phyloP scores from a whole-genome alignment of 2,113 vertebrate genomes.

The Stictonetta naevosa region DNA sequence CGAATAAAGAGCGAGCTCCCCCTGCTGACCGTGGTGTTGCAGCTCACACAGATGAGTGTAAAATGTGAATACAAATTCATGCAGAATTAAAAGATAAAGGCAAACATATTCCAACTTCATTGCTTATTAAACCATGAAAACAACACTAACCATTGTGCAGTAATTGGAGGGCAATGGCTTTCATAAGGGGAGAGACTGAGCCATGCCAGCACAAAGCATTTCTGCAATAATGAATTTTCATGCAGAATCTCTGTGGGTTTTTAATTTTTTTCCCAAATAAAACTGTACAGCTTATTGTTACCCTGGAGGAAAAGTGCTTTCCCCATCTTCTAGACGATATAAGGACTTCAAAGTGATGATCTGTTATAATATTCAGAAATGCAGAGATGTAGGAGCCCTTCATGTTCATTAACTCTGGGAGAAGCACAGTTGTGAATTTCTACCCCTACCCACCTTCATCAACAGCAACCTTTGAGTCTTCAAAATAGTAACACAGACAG shows the following conservation, averaged over 20 bases:
- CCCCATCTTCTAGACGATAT: neutral
- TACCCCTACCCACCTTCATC: neutral
- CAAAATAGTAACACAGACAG: neutral
- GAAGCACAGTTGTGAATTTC: neutral
- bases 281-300: neutral
- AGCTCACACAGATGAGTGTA: neutral
- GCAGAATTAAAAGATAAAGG: neutral
- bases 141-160: neutral
- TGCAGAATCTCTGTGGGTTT: neutral
- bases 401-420: neutral
- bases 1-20: constrained; percentile 54
- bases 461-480: neutral
- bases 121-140: neutral
- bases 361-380: neutral
- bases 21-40: constrained; percentile 17
- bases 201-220: neutral
- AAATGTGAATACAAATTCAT: neutral
- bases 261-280: neutral
- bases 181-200: neutral
- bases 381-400: neutral
- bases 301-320: neutral
- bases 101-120: neutral
- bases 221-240: neutral
- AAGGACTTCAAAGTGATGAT: neutral
- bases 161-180: neutral